These are phyloP conservation scores for Amblyopsis hoosieri DNA, from an alignment of 2,797 vertebrate species.

Conservation along the genomic window DNA sequence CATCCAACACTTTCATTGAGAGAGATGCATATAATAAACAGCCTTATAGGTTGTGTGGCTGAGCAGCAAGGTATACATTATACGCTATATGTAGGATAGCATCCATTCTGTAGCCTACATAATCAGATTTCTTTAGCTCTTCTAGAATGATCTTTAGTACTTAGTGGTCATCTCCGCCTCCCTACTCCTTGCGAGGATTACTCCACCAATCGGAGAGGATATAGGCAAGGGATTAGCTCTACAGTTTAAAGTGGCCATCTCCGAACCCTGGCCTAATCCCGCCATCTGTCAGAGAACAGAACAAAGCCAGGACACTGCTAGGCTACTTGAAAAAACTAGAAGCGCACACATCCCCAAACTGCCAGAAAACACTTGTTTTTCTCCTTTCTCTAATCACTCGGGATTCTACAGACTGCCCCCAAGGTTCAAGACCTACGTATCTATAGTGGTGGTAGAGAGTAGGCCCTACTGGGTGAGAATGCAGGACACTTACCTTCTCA, in stretches of 20 bases:
- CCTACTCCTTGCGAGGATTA: slow-evolving; percentile 55
- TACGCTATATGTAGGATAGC: neutral
- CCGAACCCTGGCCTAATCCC: slow-evolving; percentile 76
- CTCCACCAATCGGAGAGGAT: slow-evolving; percentile 52
- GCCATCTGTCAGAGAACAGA: slow-evolving; percentile 85
- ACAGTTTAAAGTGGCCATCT: slow-evolving; percentile 79
- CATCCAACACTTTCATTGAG: too few relatives aligned
- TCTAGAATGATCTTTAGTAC: slow-evolving; percentile 21
- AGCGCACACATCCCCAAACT: slow-evolving; percentile 36
- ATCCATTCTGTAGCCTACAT: neutral
- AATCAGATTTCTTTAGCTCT: slow-evolving; percentile 47
- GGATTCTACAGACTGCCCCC: neutral
- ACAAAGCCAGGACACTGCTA: slow-evolving; percentile 56
- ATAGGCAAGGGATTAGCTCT: slow-evolving; percentile 71
- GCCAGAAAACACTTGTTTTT: slow-evolving; percentile 26
- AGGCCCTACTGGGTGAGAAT: slow-evolving; percentile 50
- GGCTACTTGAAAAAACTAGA: slow-evolving; percentile 67
- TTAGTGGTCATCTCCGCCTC: slow-evolving; percentile 41
- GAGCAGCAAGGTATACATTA: too few relatives aligned
- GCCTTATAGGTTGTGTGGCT: neutral
- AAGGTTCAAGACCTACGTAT: neutral
- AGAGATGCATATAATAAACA: too few relatives aligned
- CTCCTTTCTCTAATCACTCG: neutral
- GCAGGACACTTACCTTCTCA: slow-evolving; percentile 84
- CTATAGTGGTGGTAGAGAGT: neutral